These are phyloP conservation scores for Cephus nigrinus DNA, from an alignment of 2,888 invertebrate genomes.

Conservation along the genomic window DNA sequence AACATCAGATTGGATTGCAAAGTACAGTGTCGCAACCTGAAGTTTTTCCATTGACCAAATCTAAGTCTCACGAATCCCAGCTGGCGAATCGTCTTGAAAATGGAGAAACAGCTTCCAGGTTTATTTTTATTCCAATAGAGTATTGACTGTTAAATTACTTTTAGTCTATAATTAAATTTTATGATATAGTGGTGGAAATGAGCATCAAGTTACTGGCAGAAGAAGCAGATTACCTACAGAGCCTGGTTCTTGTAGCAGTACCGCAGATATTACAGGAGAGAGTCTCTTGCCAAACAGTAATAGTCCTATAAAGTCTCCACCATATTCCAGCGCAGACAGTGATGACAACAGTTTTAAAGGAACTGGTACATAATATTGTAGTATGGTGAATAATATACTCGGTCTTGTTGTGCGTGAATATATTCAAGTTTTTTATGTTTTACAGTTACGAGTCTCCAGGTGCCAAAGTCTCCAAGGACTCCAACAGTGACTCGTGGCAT, in stretches of 20 bases:
- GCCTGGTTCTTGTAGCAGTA: constrained; percentile 69
- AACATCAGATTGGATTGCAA: constrained; percentile 73
- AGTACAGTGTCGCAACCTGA: constrained; percentile 56
- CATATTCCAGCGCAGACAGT: constrained; percentile 68
- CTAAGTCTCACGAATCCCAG: constrained; percentile 93
- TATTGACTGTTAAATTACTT: constrained; percentile 7
- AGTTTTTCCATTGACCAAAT: constrained; percentile 80
- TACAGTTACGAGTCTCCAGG: constrained; percentile 68
- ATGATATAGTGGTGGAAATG: constrained; percentile 48
- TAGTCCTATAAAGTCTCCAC: constrained; percentile 74
- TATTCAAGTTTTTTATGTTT: constrained; percentile 23
- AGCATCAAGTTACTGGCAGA: constrained; percentile 57
- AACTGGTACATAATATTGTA: constrained; percentile 42
- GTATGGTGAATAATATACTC: not conserved
- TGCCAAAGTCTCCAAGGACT: constrained; percentile 80
- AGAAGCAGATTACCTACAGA: constrained; percentile 72
- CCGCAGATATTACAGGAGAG: constrained; percentile 55
- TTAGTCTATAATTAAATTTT: constrained; percentile 9
- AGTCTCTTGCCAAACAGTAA: constrained; percentile 51
- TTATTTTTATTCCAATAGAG: constrained; percentile 21
- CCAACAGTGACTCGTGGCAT: constrained; percentile 82
- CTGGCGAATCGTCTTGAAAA: constrained; percentile 75
- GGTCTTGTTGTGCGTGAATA: not conserved
- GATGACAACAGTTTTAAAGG: constrained; percentile 69
- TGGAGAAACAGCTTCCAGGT: constrained; percentile 64